phyloP scores from a whole-genome alignment of 1,140 invertebrate genomes.

The Atta texana region DNA sequence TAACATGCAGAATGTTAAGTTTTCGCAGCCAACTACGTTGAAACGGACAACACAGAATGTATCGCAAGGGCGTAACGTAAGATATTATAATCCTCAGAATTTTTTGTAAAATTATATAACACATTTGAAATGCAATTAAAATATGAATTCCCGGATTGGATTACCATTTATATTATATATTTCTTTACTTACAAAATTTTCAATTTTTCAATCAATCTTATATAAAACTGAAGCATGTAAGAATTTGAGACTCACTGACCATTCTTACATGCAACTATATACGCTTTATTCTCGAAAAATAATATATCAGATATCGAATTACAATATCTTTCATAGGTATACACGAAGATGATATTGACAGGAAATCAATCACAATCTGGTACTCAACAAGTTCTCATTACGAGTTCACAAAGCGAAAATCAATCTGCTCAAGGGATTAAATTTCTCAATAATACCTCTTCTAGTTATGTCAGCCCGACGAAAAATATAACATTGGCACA shows the following conservation, averaged over 20 bases:
- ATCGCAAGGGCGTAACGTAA: conserved; percentile 81
- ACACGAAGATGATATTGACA: conserved; percentile 88
- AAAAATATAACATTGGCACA: conserved; percentile 91
- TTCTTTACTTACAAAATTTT: not conserved
- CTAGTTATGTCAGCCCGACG: conserved; percentile 85
- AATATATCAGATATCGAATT: conserved; percentile 17
- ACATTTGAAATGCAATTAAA: not conserved
- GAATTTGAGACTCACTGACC: too few species aligned
- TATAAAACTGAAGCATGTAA: not conserved
- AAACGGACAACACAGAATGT: conserved; percentile 81
- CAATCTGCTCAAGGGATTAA: conserved; percentile 81
- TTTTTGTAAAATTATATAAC: not conserved
- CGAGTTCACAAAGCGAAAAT: conserved; percentile 81
- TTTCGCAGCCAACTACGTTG: conserved; percentile 74
- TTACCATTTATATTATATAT: not conserved
- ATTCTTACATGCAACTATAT: too few species aligned
- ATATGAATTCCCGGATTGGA: not conserved
- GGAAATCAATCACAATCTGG: conserved; percentile 84
- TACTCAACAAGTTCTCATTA: conserved; percentile 81
- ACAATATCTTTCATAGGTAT: conserved; percentile 79
- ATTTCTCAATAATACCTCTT: conserved; percentile 80
- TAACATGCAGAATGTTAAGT: conserved; percentile 81
- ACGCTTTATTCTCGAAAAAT: not conserved
- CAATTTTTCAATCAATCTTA: not conserved
- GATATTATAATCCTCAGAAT: conserved; percentile 20